A percentile compares a stretch with the other conserved stretches of the same genome.
Conservation (phyloP, 2,113 vertebrate genomes). For the Regulus satrapa region DNA sequence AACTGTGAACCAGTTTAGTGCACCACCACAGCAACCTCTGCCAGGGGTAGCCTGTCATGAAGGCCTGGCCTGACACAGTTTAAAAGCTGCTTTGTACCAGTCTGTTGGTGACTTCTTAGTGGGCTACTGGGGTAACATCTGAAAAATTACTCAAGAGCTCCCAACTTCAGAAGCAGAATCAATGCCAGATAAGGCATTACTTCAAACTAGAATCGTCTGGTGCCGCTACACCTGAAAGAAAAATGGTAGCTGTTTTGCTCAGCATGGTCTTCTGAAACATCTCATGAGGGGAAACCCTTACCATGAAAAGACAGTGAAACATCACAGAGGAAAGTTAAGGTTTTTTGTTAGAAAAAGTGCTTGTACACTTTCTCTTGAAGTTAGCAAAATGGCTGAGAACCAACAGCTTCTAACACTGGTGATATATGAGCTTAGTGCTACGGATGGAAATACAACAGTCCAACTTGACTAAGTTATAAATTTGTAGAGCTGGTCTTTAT, state of each 20-base stretch:
- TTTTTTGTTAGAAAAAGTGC: background rate
- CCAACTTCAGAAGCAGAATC: background rate
- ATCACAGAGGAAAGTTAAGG: slow-evolving; percentile 15
- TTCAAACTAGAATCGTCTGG: background rate
- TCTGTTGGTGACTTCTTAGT: background rate
- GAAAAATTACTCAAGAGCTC: slow-evolving; percentile 6
- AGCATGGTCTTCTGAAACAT: slow-evolving; percentile 44
- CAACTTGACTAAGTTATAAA: background rate
- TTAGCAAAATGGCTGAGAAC: background rate
- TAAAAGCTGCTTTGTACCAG: background rate
- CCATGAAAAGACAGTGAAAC: slow-evolving; percentile 43
- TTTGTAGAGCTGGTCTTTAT: background rate
- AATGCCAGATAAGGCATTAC: background rate
- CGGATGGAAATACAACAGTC: background rate
- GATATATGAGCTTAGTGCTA: background rate
- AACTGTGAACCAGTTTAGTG: background rate
- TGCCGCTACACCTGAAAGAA: background rate
- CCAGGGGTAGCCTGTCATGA: background rate
- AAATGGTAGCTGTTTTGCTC: slow-evolving; percentile 55
- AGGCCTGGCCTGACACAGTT: background rate
- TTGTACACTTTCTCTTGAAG: background rate
- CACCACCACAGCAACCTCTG: background rate
- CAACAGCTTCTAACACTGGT: background rate
- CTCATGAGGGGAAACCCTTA: slow-evolving; percentile 24
- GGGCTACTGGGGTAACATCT: background rate